A percentile compares a stretch with the other conserved stretches of the same genome.
phyloP scores from a whole-genome alignment of 2,888 invertebrate genomes.

The Cabera pusaria region DNA sequence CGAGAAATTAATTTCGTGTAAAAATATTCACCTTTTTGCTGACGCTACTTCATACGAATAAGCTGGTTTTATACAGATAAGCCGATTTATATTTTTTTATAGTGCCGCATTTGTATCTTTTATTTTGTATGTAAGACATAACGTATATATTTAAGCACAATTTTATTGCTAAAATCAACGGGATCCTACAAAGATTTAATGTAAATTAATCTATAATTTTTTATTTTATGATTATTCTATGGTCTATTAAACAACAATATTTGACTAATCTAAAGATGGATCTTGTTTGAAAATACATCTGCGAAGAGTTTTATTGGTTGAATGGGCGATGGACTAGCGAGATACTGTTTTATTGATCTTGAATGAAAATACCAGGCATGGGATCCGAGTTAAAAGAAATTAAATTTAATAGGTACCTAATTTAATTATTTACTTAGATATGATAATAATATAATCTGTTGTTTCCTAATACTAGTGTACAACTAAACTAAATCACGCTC shows the following conservation, averaged over 20 bases:
- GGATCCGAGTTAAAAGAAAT: too few species aligned
- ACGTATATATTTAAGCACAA: constrained; percentile 52
- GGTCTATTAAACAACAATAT: constrained; percentile 50
- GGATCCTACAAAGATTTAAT: constrained; percentile 49
- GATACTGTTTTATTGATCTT: constrained; percentile 22
- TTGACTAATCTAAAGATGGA: constrained; percentile 42
- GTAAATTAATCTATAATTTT: constrained; percentile 47
- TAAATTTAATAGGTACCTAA: too few species aligned
- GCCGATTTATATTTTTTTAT: constrained; percentile 80
- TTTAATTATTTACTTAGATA: too few species aligned
- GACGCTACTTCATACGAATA: constrained; percentile 65
- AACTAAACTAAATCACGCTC: too few species aligned
- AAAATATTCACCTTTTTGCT: constrained; percentile 34
- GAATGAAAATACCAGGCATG: constrained; percentile 8
- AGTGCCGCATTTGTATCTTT: constrained; percentile 68
- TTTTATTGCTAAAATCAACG: constrained; percentile 62
- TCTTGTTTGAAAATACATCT: constrained; percentile 40
- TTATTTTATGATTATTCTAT: constrained; percentile 39
- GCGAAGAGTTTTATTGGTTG: constrained; percentile 31
- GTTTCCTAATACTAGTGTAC: too few species aligned
- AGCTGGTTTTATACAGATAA: constrained; percentile 81
- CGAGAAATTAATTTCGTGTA: constrained; percentile 9
- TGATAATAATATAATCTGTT: too few species aligned
- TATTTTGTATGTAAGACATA: constrained; percentile 64
- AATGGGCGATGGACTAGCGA: constrained; percentile 22